Percentiles rank a stretch among this genome's conserved stretches.
phyloP scores from a whole-genome alignment of 2,888 invertebrate species.

The Synergus itoensis region DNA sequence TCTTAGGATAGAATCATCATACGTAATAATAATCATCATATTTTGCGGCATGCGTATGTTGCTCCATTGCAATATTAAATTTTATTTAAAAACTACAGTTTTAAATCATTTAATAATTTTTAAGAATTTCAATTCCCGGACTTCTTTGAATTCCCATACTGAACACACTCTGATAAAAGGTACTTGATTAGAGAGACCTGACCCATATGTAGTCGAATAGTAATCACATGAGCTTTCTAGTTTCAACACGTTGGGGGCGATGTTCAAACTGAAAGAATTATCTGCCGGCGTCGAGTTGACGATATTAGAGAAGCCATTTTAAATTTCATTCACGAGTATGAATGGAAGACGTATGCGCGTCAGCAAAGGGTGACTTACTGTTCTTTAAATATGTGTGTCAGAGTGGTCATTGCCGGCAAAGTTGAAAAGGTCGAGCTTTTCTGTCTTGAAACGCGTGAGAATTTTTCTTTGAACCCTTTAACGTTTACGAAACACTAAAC shows the following conservation, averaged over 20 bases:
- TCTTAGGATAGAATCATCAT: too few relatives aligned
- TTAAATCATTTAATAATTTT: too few relatives aligned
- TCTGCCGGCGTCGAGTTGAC: constrained; percentile 7
- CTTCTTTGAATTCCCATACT: too few relatives aligned
- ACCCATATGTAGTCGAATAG: constrained; percentile 20
- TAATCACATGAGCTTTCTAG: constrained; percentile 31
- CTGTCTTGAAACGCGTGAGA: not conserved
- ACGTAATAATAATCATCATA: too few relatives aligned
- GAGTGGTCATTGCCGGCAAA: constrained; percentile 28
- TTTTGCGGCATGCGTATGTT: too few relatives aligned
- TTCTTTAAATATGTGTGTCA: constrained; percentile 24
- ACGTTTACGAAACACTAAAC: too few relatives aligned
- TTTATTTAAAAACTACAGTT: too few relatives aligned
- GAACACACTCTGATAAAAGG: too few relatives aligned
- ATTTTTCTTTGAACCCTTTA: constrained; percentile 12
- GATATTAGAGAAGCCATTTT: constrained; percentile 13
- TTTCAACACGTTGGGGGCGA: not conserved
- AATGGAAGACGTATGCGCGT: constrained; percentile 2
- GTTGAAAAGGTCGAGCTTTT: constrained; percentile 23
- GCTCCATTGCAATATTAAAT: too few relatives aligned
- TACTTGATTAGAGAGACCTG: constrained; percentile 4
- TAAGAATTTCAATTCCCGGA: too few relatives aligned
- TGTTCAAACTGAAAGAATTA: constrained; percentile 13
- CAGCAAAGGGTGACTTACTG: constrained; percentile 3
- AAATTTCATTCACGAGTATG: constrained; percentile 34